Evolutionary conservation across 2,113 vertebrate genomes (phyloP), one percentile per base, ranked within the genome.

Genomic region (Daphoenositta chrysoptera): DNA sequence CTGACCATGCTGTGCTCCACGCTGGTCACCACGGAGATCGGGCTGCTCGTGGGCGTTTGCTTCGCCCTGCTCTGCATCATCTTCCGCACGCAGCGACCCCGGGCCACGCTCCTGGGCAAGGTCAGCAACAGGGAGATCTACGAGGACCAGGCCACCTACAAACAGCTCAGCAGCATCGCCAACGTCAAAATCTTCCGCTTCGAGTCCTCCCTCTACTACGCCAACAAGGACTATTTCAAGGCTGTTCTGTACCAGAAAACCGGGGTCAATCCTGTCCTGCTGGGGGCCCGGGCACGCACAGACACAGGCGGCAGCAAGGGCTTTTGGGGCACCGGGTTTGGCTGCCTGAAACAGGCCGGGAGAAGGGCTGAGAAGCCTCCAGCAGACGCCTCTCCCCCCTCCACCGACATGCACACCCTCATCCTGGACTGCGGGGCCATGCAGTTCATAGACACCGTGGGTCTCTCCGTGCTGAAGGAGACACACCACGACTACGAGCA

Each of bases 201-300:
- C 3, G 97, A 98, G 68, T 98, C 98, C 5, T 98, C 98, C 0
- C 97, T 99, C 26, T 99, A 99, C 84, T 99, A 99, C 39, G 98
- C 98, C 86, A 99, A 99, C 97, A 99, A 99, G 94, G 97, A 97
- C 58, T 96, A 99, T 69, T 99, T 99, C 94, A 99, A 98, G 82
- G 97, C 94, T 3, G 97, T 95, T 14, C 98, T 99, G 15, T 98
- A 97, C 77, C 93, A 83, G 61, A 93, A 96, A 18, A 97, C 96
- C 2, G 98, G 98, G 17, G 94, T 99, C 9, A 96, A 98, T 82
- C 98, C 99, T 0, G 61, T 95, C 17, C 78, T 97, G 81, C 97
- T 98, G 57, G 76, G 80, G 45, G 53, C 20, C 30, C 65, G 19
- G 69, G 69, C 30, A 31, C 50, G 39, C 53, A 15, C 75, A 21